Base-by-base conservation (phyloP, 2,797 vertebrate species). In the Odontamblyopus rebecca region DNA sequence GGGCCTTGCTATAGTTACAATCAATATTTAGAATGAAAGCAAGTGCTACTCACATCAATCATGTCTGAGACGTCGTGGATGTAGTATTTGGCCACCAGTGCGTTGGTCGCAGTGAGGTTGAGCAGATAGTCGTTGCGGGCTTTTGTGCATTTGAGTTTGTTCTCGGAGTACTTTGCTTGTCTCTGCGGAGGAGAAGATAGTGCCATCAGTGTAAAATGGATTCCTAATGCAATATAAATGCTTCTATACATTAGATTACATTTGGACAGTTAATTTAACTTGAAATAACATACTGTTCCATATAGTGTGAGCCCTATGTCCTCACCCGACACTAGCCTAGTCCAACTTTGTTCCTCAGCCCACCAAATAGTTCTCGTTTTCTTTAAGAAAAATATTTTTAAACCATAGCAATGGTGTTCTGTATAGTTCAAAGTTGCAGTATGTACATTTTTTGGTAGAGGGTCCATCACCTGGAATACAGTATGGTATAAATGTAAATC, bases 71-170 rank as follows among this genome's bases (percentile, higher is more conserved):
- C 97, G 0, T 99, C 97, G 0, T 99, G 97, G 89, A 99, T 99
- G 89, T 99, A 99, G 90, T 99, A 99, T 80, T 99, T 99, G 71
- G 96, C 95, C 87, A 99, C 96, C 19, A 97, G 93, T 0, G 97
- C 95, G 0, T 99, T 99, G 84, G 97, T 96, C 70, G 97, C 98
- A 8, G 96, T 93, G 88, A 99, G 93, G 86, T 97, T 99, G 85
- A 99, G 94, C 85, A 99, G 92, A 91, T 98, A 99, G 90, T 99
- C 98, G 0, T 99, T 99, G 69, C 97, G 95, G 80, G 98, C 97
- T 77, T 99, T 99, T 12, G 97, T 99, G 78, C 97, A 99, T 87
- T 99, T 99, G 87, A 99, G 94, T 86, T 99, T 99, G 94, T 99
- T 99, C 86, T 99, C 98, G 1, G 95, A 99, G 75, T 99, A 99